Percentiles rank a stretch among this genome's conserved stretches.
Conservation (phyloP, 2,888 invertebrate genomes). For the Tachystola acroxantha region DNA sequence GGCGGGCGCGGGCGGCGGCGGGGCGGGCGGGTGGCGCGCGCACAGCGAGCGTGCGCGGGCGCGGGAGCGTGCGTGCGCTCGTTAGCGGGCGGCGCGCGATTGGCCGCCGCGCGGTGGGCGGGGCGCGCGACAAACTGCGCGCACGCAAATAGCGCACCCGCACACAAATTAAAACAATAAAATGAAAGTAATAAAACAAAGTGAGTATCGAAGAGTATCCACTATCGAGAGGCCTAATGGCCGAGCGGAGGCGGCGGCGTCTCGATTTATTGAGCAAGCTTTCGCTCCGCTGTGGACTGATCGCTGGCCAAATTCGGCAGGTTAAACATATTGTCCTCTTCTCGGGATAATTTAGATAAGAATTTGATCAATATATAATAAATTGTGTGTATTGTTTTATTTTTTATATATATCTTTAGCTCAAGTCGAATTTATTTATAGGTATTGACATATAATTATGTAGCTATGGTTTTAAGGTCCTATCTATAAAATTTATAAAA, state of each 20-base stretch:
- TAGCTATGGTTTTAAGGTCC: no score
- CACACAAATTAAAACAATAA: conserved; percentile 78
- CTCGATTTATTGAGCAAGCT: conserved; percentile 56
- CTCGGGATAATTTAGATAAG: background rate
- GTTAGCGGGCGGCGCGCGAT: conserved; percentile 50
- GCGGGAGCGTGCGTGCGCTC: conserved; percentile 45
- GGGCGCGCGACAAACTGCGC: conserved; percentile 70
- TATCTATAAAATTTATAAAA: no score
- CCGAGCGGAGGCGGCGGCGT: conserved; percentile 58
- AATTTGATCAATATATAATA: no score
- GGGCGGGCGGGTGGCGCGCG: conserved; percentile 25
- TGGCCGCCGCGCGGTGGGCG: conserved; percentile 61
- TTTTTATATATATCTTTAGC: no score
- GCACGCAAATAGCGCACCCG: conserved; percentile 76
- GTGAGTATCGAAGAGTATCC: conserved; percentile 63
- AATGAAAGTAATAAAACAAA: conserved; percentile 76
- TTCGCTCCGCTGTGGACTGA: conserved; percentile 26
- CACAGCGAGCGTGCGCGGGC: conserved; percentile 22
- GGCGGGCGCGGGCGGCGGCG: conserved; percentile 17
- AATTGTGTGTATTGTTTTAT: no score
- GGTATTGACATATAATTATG: no score
- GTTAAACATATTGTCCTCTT: conserved; percentile 8
- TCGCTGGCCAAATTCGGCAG: conserved; percentile 30
- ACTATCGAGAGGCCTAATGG: conserved; percentile 71
- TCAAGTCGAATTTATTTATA: no score